These are phyloP conservation scores for Chaetodon auriga DNA, from an alignment of 2,113 vertebrate species.

Conservation along the genomic window DNA sequence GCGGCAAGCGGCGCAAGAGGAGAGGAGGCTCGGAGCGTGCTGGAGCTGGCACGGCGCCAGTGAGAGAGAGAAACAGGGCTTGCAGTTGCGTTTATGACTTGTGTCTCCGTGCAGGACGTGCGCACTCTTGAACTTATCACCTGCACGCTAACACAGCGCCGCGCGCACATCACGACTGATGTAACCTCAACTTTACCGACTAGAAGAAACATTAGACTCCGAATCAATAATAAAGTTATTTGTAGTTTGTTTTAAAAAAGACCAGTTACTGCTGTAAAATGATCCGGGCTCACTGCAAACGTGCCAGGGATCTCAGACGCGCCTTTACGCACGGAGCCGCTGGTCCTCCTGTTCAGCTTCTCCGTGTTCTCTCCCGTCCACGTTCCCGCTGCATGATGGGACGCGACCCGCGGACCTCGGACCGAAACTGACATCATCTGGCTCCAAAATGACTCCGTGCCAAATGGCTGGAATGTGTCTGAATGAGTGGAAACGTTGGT, in stretches of 20 bases:
- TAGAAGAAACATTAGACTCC: not conserved
- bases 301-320: not conserved
- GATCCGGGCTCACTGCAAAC: not conserved
- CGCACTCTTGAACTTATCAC: slow-evolving; percentile 53
- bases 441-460: not conserved
- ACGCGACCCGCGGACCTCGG: not conserved
- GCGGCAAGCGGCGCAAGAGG: slow-evolving; percentile 71
- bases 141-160: slow-evolving; percentile 40
- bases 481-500: not conserved
- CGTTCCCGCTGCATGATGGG: slow-evolving; percentile 16
- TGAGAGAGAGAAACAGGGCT: not conserved
- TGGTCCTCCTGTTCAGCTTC: not conserved
- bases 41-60: slow-evolving; percentile 69
- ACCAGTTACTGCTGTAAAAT: not conserved
- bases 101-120: slow-evolving; percentile 65
- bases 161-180: not conserved
- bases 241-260: not conserved
- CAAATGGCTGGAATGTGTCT: not conserved
- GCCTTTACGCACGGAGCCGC: slow-evolving; percentile 26
- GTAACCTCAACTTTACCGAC: not conserved
- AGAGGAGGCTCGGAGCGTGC: slow-evolving; percentile 78
- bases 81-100: slow-evolving; percentile 39
- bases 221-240: not conserved
- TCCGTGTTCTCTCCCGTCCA: not conserved
- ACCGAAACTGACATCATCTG: not conserved